A percentile compares a stretch with the other conserved stretches of the same genome.
phyloP scores from a whole-genome alignment of 2,797 vertebrate genomes.

The Esox lucius region DNA sequence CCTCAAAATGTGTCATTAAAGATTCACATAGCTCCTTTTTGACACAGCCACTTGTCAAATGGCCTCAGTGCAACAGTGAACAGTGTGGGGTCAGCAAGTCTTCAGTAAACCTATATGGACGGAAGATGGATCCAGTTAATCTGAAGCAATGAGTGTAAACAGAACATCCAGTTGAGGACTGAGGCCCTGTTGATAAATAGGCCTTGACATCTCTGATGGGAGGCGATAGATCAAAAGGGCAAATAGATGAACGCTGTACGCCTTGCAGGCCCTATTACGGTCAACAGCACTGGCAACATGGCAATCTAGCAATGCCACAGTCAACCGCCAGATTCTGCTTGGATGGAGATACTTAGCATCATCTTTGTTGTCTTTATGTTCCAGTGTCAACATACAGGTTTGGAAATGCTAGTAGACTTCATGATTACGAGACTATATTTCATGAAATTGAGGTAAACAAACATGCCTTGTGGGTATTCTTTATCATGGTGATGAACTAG shows the following conservation, averaged over 20 bases:
- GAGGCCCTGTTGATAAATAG: slow-evolving; percentile 43
- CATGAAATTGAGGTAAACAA: background rate
- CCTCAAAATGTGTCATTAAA: background rate
- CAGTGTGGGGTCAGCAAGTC: background rate
- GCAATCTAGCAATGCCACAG: slow-evolving; percentile 18
- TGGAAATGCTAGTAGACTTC: background rate
- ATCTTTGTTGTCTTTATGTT: background rate
- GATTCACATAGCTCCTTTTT: background rate
- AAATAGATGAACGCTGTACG: slow-evolving; percentile 52
- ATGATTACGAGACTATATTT: background rate
- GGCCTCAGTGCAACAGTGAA: background rate
- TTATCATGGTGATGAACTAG: background rate
- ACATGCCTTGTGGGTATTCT: background rate
- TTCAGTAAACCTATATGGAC: background rate
- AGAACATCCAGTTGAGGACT: slow-evolving; percentile 49
- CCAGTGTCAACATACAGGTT: background rate
- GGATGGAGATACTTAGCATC: slow-evolving; percentile 21
- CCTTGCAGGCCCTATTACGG: slow-evolving; percentile 57
- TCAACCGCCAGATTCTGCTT: slow-evolving; percentile 20
- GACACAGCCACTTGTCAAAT: background rate
- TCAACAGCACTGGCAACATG: slow-evolving; percentile 36
- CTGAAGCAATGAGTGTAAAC: slow-evolving; percentile 35
- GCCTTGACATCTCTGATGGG: slow-evolving; percentile 52
- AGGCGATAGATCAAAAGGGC: slow-evolving; percentile 58
- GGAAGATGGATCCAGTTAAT: slow-evolving; percentile 45